A percentile compares a stretch with the other conserved stretches of the same genome.
These are phyloP conservation scores for Rhamphomyia laevipes DNA, from an alignment of 2,888 invertebrate species.

Conservation along the genomic window DNA sequence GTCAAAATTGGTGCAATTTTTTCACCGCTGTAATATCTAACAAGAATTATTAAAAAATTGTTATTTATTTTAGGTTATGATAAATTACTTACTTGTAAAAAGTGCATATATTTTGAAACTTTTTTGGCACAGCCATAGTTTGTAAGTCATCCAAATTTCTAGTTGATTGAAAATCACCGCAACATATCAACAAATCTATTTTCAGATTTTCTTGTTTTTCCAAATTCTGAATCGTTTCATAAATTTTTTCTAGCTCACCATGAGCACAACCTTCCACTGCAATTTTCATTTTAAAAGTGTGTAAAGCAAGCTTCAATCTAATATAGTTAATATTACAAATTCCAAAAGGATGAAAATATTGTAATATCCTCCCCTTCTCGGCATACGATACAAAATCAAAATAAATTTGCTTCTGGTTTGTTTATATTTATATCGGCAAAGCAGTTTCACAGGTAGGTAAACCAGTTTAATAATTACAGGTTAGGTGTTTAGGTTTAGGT, in stretches of 20 bases:
- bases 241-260: slow-evolving; percentile 93
- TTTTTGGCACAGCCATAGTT: slow-evolving; percentile 92
- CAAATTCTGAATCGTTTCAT: slow-evolving; percentile 65
- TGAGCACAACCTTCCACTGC: slow-evolving; percentile 98
- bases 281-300: slow-evolving; percentile 56
- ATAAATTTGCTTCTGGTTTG: too few relatives aligned
- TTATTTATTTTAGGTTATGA: not conserved
- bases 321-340: too few relatives aligned
- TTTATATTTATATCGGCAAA: too few relatives aligned
- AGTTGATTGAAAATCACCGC: slow-evolving; percentile 96
- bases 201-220: slow-evolving; percentile 59
- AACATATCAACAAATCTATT: slow-evolving; percentile 87
- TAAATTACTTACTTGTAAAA: slow-evolving; percentile 79
- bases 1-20: slow-evolving; percentile 82
- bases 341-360: too few relatives aligned
- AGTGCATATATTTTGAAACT: slow-evolving; percentile 78
- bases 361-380: too few relatives aligned
- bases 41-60: not conserved
- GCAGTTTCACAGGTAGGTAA: too few relatives aligned
- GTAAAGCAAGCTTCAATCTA: too few relatives aligned
- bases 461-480: too few relatives aligned
- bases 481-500: too few relatives aligned
- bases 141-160: slow-evolving; percentile 78
- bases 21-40: slow-evolving; percentile 76
- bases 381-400: too few relatives aligned